Evolutionary conservation across 2,797 vertebrate genomes (phyloP).

Genomic region (Pangasius macronema): DNA sequence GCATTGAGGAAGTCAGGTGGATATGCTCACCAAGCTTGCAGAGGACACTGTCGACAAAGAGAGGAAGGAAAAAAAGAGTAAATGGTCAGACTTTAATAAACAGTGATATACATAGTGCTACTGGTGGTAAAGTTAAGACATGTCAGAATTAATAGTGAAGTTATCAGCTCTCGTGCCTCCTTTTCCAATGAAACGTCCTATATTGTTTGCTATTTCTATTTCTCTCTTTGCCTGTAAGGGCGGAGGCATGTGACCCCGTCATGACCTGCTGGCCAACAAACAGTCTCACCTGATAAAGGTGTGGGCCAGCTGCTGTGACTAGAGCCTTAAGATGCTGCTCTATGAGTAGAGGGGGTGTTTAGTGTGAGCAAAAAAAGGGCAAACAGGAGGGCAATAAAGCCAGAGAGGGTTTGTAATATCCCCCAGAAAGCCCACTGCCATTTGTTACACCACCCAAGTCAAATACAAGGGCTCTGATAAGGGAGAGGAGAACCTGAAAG

Average conservation of each 20-base stretch:
- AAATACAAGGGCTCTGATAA: constrained; percentile 75
- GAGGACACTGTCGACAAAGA: constrained; percentile 84
- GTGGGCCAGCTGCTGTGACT: constrained; percentile 69
- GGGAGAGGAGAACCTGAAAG: constrained; percentile 55
- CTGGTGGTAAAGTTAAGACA: constrained; percentile 25
- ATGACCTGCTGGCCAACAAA: constrained; percentile 75
- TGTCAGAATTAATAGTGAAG: constrained; percentile 47
- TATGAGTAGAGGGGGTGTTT: constrained; percentile 66
- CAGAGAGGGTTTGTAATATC: constrained; percentile 63
- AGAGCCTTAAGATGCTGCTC: constrained; percentile 76
- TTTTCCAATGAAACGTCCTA: constrained; percentile 59
- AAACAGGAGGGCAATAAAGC: constrained; percentile 88
- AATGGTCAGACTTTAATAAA: constrained; percentile 51
- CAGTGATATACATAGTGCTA: constrained; percentile 12
- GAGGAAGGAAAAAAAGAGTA: constrained; percentile 40
- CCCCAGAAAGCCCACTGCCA: constrained; percentile 51
- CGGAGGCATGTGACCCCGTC: constrained; percentile 66
- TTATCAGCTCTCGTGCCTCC: constrained; percentile 54
- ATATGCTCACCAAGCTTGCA: constrained; percentile 96
- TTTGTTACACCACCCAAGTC: constrained; percentile 56
- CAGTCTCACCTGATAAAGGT: constrained; percentile 79
- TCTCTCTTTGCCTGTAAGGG: constrained; percentile 60
- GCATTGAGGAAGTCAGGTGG: constrained; percentile 78
- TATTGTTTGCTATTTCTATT: constrained; percentile 63
- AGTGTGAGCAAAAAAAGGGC: constrained; percentile 70